Base-by-base conservation (phyloP, 2,113 vertebrate species). In the Dromiciops gliroides region DNA sequence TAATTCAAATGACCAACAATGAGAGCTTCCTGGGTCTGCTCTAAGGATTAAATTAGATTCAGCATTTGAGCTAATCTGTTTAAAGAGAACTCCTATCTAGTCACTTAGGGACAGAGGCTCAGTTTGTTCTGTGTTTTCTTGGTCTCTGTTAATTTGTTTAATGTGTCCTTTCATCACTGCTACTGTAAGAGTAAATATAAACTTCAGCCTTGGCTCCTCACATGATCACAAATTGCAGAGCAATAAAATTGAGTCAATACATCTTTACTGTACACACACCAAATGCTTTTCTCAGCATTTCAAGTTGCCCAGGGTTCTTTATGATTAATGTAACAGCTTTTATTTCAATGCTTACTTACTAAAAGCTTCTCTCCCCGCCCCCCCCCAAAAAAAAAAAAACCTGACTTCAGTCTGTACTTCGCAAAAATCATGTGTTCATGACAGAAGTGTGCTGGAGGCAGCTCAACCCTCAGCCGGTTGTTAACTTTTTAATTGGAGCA, bases 171-270 rank as follows among this genome's bases (percentile, higher is more conserved):
- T 91, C n/a, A 88, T 50, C 19, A 48, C 26, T 16, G 48, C 48
- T 95, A n/a, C 31, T 52, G 8, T 83, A 51, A 92, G 94, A 92
- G 23, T 2, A 96, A 37, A n/a, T 44, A 83, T 8, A 83, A 75
- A 83, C 26, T 93, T 89, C 26, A 48, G 3, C 37, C 6, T 50
- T 37, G 24, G 31, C 83, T 51, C 16, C 14, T 75, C 19, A n/a
- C 19, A 44, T 88, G 92, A 93, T 93, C 90, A 93, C 47, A 88
- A 47, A 7, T 24, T 48, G 3, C 47, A 52, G 95, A 94, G 28
- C 67, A 93, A 91, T 90, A 88, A 93, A 93, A 50, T 60, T 89
- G 60, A 92, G 90, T 94, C 94, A 92, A 50, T 49, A 51, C 49
- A 49, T 67, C 53, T 51, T 51, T 44, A 83, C 5, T 83, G 0